Evolutionary conservation across 2,113 vertebrate genomes (phyloP).

Genomic region (Eolophus roseicapilla): DNA sequence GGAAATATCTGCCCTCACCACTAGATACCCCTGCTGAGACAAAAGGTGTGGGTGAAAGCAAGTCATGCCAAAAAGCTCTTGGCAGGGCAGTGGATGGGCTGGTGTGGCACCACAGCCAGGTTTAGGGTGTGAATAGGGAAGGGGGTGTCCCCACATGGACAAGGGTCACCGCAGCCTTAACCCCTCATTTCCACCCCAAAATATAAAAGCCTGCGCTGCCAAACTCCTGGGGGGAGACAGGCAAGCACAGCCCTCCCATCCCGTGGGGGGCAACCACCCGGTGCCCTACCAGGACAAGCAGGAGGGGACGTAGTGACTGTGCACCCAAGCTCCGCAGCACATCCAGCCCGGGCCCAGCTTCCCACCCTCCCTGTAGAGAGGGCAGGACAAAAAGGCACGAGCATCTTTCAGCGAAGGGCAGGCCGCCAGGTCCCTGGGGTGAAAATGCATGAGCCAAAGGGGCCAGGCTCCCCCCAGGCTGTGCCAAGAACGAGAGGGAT

Average conservation of each 20-base stretch:
- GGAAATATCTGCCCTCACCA: rapidly evolving
- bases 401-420: neutral
- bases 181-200: neutral
- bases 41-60: neutral
- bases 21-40: neutral
- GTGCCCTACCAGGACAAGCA: neutral
- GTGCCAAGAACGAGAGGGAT: rapidly evolving
- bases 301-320: rapidly evolving
- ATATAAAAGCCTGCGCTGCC: neutral
- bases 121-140: neutral
- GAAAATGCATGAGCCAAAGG: neutral
- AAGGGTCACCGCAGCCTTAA: neutral
- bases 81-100: neutral
- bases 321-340: neutral
- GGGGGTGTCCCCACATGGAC: neutral
- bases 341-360: neutral
- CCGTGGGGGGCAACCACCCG: neutral
- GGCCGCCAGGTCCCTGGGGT: neutral
- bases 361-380: neutral
- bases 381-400: neutral
- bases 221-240: neutral
- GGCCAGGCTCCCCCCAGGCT: rapidly evolving
- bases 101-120: neutral
- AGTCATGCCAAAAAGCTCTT: neutral
- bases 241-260: neutral